These are phyloP conservation scores for Xylota segnis DNA, from an alignment of 2,888 invertebrate genomes.

Conservation along the genomic window DNA sequence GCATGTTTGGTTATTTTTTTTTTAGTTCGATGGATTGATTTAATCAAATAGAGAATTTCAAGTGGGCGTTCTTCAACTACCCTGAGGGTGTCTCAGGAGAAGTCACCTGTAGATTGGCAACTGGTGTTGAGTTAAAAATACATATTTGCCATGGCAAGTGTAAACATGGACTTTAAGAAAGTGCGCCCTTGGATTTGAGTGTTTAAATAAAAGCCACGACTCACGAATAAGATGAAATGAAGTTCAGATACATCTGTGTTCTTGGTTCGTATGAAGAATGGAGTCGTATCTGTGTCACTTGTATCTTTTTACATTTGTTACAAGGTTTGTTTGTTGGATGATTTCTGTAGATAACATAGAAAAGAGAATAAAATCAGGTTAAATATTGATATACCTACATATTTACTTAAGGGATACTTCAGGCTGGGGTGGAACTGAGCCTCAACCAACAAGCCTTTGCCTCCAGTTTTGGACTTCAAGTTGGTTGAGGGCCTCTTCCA, in stretches of 20 bases:
- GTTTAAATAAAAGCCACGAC: not conserved
- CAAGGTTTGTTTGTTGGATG: not conserved
- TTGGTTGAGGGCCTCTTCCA: too few relatives aligned
- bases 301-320: not conserved
- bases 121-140: not conserved
- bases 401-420: too few relatives aligned
- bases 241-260: not conserved
- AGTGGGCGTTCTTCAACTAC: not conserved
- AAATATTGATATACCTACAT: too few relatives aligned
- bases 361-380: too few relatives aligned
- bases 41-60: not conserved
- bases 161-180: not conserved
- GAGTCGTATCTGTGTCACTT: not conserved
- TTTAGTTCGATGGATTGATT: not conserved
- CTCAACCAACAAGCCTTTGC: too few relatives aligned
- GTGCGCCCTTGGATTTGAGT: not conserved
- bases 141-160: not conserved
- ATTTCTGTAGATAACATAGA: not conserved
- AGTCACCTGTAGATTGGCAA: not conserved
- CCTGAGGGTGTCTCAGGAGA: not conserved
- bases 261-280: not conserved
- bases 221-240: not conserved
- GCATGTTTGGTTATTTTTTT: not conserved
- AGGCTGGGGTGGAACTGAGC: too few relatives aligned
- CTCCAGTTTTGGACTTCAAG: too few relatives aligned